Evolutionary conservation across 53 echinoderm and acorn worm species (phyloP).

Genomic region (Echinarachnius parma): DNA sequence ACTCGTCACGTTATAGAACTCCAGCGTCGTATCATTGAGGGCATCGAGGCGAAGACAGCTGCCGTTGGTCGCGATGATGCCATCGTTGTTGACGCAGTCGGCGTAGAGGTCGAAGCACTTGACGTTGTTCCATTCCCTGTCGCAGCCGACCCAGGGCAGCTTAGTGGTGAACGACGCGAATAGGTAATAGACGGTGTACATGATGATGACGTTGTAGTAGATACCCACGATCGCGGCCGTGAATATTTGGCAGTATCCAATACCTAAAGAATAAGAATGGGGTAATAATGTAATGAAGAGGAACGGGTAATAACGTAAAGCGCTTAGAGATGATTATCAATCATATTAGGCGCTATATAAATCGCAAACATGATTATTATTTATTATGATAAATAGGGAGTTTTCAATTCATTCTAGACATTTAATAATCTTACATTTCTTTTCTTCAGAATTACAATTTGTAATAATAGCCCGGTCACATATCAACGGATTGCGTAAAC

Average conservation of each 20-base stretch:
- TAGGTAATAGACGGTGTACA: constrained; percentile 88
- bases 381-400: too few species aligned
- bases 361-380: too few species aligned
- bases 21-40: constrained; percentile 36
- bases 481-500: too few species aligned
- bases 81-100: constrained; percentile 59
- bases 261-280: too few species aligned
- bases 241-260: constrained; percentile 76
- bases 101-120: constrained; percentile 59
- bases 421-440: too few species aligned
- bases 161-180: constrained; percentile 68
- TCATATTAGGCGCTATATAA: too few species aligned
- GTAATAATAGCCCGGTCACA: too few species aligned
- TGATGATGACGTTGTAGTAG: constrained; percentile 97
- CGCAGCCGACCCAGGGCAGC: constrained; percentile 83
- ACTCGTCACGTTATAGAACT: constrained; percentile 63
- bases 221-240: constrained; percentile 71
- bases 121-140: constrained; percentile 60
- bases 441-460: too few species aligned
- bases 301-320: too few species aligned
- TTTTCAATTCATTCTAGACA: too few species aligned
- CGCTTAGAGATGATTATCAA: too few species aligned
- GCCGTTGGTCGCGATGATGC: constrained; percentile 70
- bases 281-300: too few species aligned
- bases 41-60: constrained; percentile 59